phyloP scores from a whole-genome alignment of 2,888 invertebrate genomes.

The Girardia tigrina region DNA sequence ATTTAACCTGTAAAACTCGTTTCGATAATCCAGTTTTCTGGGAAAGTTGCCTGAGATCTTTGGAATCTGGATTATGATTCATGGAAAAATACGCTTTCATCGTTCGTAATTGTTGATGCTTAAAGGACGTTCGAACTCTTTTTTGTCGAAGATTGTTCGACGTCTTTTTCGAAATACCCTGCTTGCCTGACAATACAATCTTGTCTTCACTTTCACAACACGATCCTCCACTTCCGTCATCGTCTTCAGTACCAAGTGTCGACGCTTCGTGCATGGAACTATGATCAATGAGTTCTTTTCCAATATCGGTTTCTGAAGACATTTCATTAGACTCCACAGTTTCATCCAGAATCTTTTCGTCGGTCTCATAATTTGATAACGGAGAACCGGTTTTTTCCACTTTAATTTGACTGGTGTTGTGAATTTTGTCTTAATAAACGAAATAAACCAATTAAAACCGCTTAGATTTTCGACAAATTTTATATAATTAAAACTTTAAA shows the following conservation, averaged over 20 bases:
- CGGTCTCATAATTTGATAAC: neutral
- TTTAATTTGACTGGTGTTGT: neutral
- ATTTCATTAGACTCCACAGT: slow-evolving; percentile 1
- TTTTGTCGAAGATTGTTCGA: slow-evolving; percentile 55
- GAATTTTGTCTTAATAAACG: neutral
- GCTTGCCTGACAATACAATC: neutral
- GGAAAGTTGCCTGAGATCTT: slow-evolving; percentile 89
- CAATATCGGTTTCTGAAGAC: neutral
- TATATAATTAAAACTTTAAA: neutral
- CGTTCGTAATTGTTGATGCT: slow-evolving; percentile 90
- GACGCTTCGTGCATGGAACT: neutral
- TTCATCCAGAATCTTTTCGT: neutral
- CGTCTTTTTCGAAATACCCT: neutral
- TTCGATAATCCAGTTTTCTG: slow-evolving; percentile 96
- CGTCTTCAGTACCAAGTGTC: neutral
- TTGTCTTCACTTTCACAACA: slow-evolving; percentile 18
- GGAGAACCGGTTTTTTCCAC: slow-evolving; percentile 1
- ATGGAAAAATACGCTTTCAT: slow-evolving; percentile 98
- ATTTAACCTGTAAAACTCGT: slow-evolving; percentile 77
- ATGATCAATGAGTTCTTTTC: slow-evolving; percentile 5
- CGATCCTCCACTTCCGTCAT: neutral
- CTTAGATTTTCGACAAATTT: neutral
- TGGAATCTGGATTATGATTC: slow-evolving; percentile 98
- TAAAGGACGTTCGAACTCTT: slow-evolving; percentile 94
- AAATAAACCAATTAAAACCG: neutral